Evolutionary conservation across 2,797 vertebrate species (phyloP).

Genomic region (Acestrorhynchus altus): DNA sequence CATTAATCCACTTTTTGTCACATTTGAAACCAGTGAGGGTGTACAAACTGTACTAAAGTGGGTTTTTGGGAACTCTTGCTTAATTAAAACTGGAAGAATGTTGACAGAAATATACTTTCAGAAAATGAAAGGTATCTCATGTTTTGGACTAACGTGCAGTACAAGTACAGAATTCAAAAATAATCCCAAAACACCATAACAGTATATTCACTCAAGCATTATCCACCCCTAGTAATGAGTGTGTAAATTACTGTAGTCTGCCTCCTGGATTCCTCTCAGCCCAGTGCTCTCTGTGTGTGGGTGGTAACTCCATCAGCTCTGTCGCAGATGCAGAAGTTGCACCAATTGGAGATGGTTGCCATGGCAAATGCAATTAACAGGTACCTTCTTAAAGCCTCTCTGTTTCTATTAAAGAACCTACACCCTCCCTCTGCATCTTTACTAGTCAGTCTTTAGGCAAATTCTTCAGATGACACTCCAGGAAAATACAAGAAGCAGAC

Average conservation of each 20-base stretch:
- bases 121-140: too few relatives aligned
- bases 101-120: too few relatives aligned
- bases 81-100: too few relatives aligned
- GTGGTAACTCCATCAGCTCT: constrained; percentile 33
- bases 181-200: too few relatives aligned
- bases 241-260: neutral
- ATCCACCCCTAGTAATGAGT: neutral
- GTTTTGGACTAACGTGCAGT: too few relatives aligned
- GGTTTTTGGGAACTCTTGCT: too few relatives aligned
- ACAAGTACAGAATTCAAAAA: too few relatives aligned
- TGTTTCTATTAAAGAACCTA: constrained; percentile 22
- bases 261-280: neutral
- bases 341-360: constrained; percentile 35
- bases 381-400: constrained; percentile 42
- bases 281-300: constrained; percentile 3
- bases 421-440: constrained; percentile 28
- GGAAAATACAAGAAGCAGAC: constrained; percentile 1
- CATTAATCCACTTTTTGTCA: too few relatives aligned
- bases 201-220: too few relatives aligned
- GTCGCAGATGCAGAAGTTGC: constrained; percentile 37
- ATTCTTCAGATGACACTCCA: constrained; percentile 6
- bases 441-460: constrained; percentile 29
- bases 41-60: too few relatives aligned
- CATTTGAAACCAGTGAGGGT: too few relatives aligned
- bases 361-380: constrained; percentile 56